Percentiles rank a stretch among this genome's conserved stretches.
Evolutionary conservation across 2,113 vertebrate species (phyloP).

Genomic region (Malurus cyaneus): DNA sequence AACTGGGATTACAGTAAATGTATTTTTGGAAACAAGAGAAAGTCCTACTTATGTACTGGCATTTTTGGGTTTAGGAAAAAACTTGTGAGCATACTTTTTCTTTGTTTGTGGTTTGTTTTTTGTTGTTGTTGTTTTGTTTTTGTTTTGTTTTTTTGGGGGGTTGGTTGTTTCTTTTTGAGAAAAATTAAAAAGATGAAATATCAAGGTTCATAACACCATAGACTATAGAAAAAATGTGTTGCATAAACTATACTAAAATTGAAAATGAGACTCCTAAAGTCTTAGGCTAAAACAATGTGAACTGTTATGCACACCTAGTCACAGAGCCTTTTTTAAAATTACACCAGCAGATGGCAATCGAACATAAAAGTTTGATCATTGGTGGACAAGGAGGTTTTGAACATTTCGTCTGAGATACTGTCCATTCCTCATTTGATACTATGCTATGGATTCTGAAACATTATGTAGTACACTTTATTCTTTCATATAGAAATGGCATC

Average conservation of each 20-base stretch:
- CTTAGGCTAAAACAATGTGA: background rate
- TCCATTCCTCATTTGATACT: background rate
- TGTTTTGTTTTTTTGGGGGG: background rate
- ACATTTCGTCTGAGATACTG: background rate
- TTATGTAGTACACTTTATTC: background rate
- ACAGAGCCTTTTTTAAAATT: fast-evolving
- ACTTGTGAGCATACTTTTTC: background rate
- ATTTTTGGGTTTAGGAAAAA: background rate
- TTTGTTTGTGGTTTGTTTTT: background rate
- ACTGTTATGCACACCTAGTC: background rate
- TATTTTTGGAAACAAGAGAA: background rate
- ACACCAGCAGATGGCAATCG: conserved; percentile 67
- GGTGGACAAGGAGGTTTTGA: background rate
- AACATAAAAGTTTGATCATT: background rate
- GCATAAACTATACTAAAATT: background rate
- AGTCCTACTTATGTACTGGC: background rate
- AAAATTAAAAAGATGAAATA: background rate
- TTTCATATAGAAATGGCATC: background rate
- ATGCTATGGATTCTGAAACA: background rate
- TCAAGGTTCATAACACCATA: background rate
- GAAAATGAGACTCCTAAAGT: background rate
- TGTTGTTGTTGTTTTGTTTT: background rate
- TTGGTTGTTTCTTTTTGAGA: background rate
- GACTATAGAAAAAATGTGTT: background rate
- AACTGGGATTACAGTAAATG: background rate